Evolutionary conservation across 2,888 invertebrate species (phyloP).

Genomic region (Rutpela maculata): DNA sequence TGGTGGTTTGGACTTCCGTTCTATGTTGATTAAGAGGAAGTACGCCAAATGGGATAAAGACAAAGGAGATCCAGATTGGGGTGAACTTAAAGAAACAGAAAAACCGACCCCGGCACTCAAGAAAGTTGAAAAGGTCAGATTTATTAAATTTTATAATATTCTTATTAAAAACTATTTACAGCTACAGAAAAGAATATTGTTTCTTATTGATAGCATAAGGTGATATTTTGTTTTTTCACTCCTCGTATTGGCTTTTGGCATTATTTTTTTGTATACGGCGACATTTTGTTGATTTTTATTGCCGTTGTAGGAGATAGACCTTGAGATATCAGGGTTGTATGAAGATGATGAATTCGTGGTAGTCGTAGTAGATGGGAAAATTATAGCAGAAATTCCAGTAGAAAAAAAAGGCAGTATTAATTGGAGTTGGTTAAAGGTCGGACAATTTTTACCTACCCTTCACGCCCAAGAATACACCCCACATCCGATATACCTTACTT

Average conservation of each 20-base stretch:
- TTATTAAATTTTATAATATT: slow-evolving; percentile 41
- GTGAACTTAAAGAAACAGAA: slow-evolving; percentile 93
- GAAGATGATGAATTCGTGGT: slow-evolving; percentile 76
- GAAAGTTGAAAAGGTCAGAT: slow-evolving; percentile 94
- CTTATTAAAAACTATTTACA: slow-evolving; percentile 13
- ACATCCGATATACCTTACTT: not conserved
- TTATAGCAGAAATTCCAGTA: slow-evolving; percentile 80
- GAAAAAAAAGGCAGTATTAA: slow-evolving; percentile 79
- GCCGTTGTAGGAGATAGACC: slow-evolving; percentile 73
- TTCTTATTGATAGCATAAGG: slow-evolving; percentile 21
- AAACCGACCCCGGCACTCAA: slow-evolving; percentile 91
- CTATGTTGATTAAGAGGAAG: slow-evolving; percentile 97
- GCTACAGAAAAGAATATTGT: not conserved
- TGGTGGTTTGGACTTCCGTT: slow-evolving; percentile 99
- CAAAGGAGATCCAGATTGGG: slow-evolving; percentile 94
- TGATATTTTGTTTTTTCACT: slow-evolving; percentile 45
- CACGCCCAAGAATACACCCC: not conserved
- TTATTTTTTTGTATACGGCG: slow-evolving; percentile 40
- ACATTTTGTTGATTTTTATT: slow-evolving; percentile 52
- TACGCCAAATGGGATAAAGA: slow-evolving; percentile 95
- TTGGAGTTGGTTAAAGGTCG: slow-evolving; percentile 84
- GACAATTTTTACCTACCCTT: slow-evolving; percentile 62
- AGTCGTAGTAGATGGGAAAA: slow-evolving; percentile 79
- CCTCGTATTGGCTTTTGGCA: slow-evolving; percentile 52
- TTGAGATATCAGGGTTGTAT: slow-evolving; percentile 72